Evolutionary conservation across 2,113 vertebrate species (phyloP).

Genomic region (Madoqua kirkii): DNA sequence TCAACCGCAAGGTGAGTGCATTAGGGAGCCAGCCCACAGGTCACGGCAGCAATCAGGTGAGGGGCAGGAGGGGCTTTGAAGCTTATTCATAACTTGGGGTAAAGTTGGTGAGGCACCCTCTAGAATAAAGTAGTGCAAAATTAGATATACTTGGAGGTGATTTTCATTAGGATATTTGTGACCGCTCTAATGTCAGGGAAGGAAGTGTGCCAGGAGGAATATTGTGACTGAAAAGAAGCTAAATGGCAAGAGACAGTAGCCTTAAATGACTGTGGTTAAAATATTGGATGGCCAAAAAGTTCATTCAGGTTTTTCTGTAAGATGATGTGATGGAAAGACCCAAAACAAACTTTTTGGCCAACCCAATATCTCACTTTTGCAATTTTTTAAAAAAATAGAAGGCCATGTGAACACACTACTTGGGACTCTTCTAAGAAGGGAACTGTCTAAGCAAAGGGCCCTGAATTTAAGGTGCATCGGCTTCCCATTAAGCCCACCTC

Average conservation of each 20-base stretch:
- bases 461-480: not conserved
- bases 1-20: slow-evolving; percentile 88
- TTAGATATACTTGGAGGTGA: not conserved
- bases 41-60: fast-evolving
- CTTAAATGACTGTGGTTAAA: not conserved
- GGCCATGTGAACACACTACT: not conserved
- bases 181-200: not conserved
- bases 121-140: not conserved
- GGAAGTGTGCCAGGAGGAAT: not conserved
- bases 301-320: not conserved
- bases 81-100: not conserved
- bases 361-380: not conserved
- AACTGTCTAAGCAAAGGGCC: not conserved
- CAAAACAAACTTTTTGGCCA: not conserved
- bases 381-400: not conserved
- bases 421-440: not conserved
- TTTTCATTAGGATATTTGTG: not conserved
- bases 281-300: not conserved
- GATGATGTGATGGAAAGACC: not conserved
- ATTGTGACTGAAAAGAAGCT: not conserved
- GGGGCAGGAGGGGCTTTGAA: not conserved
- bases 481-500: not conserved
- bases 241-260: not conserved
- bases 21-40: not conserved
- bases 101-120: not conserved